Conservation (phyloP, 2,797 vertebrate genomes). For the Sparus aurata region DNA sequence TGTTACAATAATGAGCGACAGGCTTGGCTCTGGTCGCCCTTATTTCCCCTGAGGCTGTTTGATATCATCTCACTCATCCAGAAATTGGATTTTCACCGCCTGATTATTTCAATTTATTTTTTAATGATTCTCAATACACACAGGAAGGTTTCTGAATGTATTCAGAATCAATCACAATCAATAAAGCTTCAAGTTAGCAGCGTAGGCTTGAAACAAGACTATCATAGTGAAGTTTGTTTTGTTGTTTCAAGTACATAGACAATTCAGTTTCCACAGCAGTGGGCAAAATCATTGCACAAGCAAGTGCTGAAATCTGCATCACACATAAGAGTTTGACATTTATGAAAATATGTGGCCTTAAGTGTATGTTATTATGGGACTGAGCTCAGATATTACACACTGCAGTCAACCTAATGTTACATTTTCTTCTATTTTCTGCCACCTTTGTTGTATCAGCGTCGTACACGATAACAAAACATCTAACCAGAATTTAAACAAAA, state of each 20-base stretch:
- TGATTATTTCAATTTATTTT: neutral
- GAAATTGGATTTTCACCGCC: neutral
- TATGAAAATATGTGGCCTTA: neutral
- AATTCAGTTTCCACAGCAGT: neutral
- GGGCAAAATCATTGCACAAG: neutral
- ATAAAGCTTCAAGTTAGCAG: neutral
- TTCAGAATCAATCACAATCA: neutral
- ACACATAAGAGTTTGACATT: neutral
- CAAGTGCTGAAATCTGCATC: neutral
- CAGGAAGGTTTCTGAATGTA: neutral
- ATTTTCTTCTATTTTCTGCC: neutral
- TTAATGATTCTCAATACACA: neutral
- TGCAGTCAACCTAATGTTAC: neutral
- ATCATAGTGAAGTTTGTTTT: neutral
- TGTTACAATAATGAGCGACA: constrained; percentile 43
- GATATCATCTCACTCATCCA: neutral
- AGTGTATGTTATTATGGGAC: neutral
- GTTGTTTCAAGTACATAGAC: neutral
- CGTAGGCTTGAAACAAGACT: neutral
- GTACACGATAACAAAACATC: neutral
- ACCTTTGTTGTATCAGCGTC: neutral
- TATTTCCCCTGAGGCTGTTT: neutral
- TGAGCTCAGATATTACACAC: neutral
- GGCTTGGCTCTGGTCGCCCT: neutral
- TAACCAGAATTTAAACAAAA: neutral